Evolutionary conservation across 2,797 vertebrate species (phyloP).

Genomic region (Schizopygopsis pylzovi): DNA sequence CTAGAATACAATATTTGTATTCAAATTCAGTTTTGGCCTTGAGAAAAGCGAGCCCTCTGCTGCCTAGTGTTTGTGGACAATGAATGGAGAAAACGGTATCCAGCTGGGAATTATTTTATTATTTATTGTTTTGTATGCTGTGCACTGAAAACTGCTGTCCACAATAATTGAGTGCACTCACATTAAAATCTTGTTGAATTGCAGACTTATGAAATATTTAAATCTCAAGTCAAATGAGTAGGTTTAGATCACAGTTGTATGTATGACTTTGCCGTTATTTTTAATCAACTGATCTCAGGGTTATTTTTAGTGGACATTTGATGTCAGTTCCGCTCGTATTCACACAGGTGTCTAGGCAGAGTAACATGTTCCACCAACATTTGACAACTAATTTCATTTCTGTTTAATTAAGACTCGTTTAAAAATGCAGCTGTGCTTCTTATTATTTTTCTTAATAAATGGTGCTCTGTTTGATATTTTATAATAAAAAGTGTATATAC

Average conservation of each 20-base stretch:
- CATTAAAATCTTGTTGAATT: not conserved
- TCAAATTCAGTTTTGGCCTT: slow-evolving; percentile 42
- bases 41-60: slow-evolving; percentile 34
- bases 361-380: not conserved
- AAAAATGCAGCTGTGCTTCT: no score
- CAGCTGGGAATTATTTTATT: slow-evolving; percentile 17
- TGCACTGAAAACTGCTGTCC: not conserved
- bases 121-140: slow-evolving; percentile 11
- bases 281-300: not conserved
- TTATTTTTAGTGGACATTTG: not conserved
- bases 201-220: not conserved
- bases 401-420: not conserved
- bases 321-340: not conserved
- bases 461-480: not conserved
- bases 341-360: not conserved
- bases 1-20: slow-evolving; percentile 51
- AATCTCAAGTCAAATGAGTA: not conserved
- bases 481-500: not conserved
- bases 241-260: not conserved
- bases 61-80: slow-evolving; percentile 49
- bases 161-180: not conserved
- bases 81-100: slow-evolving; percentile 31
- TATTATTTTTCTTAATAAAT: not conserved
- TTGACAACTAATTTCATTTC: not conserved
- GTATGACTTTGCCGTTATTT: not conserved